Percentiles rank a stretch among this genome's conserved stretches.
Evolutionary conservation across 1,140 invertebrate genomes (phyloP).

Genomic region (Bombus cullumanus): DNA sequence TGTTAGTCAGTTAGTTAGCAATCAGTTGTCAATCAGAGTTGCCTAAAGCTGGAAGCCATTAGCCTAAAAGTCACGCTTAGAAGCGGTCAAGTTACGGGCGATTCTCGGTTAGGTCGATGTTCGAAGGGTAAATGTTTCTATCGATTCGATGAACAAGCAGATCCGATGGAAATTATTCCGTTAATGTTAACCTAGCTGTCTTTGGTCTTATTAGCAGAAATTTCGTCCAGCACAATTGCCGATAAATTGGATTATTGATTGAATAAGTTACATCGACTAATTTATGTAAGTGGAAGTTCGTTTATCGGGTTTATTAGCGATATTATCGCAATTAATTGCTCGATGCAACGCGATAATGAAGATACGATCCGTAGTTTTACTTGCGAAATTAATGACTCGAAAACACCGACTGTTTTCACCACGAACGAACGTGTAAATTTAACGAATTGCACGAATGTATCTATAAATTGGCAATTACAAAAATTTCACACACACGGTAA

Average conservation of each 20-base stretch:
- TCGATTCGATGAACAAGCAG: too few species aligned
- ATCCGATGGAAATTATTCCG: not conserved
- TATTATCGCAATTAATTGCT: constrained; percentile 48
- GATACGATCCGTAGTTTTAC: not conserved
- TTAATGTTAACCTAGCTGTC: too few species aligned
- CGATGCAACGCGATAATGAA: not conserved
- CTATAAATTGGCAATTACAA: not conserved
- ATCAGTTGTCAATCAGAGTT: constrained; percentile 9
- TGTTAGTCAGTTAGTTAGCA: not conserved
- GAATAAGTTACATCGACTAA: constrained; percentile 26
- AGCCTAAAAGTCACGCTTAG: not conserved
- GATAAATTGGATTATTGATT: constrained; percentile 18
- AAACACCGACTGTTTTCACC: not conserved
- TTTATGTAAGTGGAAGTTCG: constrained; percentile 34
- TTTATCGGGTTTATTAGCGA: constrained; percentile 4
- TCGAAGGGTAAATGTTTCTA: not conserved
- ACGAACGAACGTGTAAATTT: not conserved
- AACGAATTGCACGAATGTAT: not conserved
- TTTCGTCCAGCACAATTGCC: not conserved
- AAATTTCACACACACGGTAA: not conserved
- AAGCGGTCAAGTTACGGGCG: not conserved
- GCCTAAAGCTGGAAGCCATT: not conserved
- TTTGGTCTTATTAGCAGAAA: not conserved
- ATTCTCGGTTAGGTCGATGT: not conserved
- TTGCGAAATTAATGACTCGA: not conserved